phyloP scores from a whole-genome alignment of 1,140 invertebrate genomes.

The Drosophila oshimai region DNA sequence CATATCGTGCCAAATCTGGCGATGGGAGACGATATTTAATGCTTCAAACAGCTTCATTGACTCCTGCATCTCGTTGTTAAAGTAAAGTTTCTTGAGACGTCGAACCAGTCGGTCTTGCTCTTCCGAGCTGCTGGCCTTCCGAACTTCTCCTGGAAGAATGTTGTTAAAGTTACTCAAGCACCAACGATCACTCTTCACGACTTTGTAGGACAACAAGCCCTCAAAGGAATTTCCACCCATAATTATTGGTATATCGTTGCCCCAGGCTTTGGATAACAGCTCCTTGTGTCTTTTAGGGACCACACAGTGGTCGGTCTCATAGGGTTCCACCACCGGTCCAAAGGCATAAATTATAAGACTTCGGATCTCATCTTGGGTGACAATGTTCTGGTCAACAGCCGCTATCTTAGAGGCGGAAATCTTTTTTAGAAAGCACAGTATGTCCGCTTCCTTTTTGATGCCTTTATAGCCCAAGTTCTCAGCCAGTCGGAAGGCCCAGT shows the following conservation, averaged over 20 bases:
- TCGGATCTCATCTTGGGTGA: slow-evolving; percentile 46
- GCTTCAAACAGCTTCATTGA: slow-evolving; percentile 44
- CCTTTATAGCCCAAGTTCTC: slow-evolving; percentile 57
- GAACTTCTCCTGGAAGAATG: slow-evolving; percentile 51
- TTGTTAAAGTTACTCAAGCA: slow-evolving; percentile 40
- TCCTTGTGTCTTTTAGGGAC: slow-evolving; percentile 49
- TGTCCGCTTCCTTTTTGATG: slow-evolving; percentile 45
- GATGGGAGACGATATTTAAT: slow-evolving; percentile 65
- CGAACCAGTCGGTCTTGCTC: slow-evolving; percentile 32
- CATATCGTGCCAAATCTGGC: slow-evolving; percentile 79
- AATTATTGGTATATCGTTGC: slow-evolving; percentile 82
- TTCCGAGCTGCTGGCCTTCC: slow-evolving; percentile 31
- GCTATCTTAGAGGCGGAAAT: slow-evolving; percentile 84
- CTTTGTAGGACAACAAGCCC: slow-evolving; percentile 52
- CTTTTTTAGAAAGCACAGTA: slow-evolving; percentile 37
- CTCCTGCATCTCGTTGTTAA: slow-evolving; percentile 37
- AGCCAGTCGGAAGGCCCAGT: slow-evolving; percentile 52
- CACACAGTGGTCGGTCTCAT: slow-evolving; percentile 53
- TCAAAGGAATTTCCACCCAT: slow-evolving; percentile 80
- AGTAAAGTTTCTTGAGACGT: slow-evolving; percentile 46
- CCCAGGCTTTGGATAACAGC: slow-evolving; percentile 54
- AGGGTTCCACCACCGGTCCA: slow-evolving; percentile 67
- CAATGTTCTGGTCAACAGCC: slow-evolving; percentile 53
- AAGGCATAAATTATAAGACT: slow-evolving; percentile 52
- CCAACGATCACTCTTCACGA: slow-evolving; percentile 31